Conservation (phyloP, 2,888 invertebrate genomes). For the Nysson spinosus region DNA sequence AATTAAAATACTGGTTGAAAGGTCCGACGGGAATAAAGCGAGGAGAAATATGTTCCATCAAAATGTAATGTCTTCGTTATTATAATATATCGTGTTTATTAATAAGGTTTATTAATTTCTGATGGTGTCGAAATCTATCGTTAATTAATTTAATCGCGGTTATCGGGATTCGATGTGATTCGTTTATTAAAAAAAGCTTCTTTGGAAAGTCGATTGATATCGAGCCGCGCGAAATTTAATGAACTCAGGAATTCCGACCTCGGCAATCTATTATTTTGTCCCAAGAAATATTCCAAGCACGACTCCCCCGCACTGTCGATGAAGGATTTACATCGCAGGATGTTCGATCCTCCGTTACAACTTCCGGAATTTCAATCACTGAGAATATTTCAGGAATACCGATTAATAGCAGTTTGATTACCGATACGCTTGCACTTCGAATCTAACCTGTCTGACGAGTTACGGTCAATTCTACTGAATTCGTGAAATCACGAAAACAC, state of each 20-base stretch:
- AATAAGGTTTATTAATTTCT: no score
- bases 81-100: no score
- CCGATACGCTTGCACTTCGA: background rate
- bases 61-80: no score
- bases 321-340: slow-evolving; percentile 48
- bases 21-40: no score
- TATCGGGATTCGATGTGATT: background rate
- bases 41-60: no score
- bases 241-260: slow-evolving; percentile 42
- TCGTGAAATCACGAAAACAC: no score
- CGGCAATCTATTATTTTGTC: slow-evolving; percentile 50
- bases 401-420: slow-evolving; percentile 38
- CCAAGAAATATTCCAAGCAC: slow-evolving; percentile 53
- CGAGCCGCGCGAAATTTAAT: slow-evolving; percentile 48
- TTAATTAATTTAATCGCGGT: no score
- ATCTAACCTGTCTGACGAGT: slow-evolving; percentile 15
- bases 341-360: slow-evolving; percentile 31
- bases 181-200: background rate
- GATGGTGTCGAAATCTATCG: no score
- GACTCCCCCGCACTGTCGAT: slow-evolving; percentile 43
- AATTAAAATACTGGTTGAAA: no score
- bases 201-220: slow-evolving; percentile 32
- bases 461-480: slow-evolving; percentile 18
- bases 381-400: slow-evolving; percentile 17
- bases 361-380: slow-evolving; percentile 4